Conservation (phyloP, 1,140 invertebrate genomes). For the Bradynema listronoti region DNA sequence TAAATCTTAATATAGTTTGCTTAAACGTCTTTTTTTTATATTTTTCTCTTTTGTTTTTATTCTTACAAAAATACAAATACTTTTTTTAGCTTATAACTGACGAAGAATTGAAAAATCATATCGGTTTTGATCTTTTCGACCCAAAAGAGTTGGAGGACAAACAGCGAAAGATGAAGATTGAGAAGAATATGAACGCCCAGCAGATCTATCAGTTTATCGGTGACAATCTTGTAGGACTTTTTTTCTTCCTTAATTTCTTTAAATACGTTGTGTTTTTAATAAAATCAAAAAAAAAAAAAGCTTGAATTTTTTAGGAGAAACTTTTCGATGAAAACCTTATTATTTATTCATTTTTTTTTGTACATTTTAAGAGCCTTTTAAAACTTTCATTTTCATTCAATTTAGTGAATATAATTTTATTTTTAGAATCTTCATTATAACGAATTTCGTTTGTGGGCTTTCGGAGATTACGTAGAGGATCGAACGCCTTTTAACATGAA, state of each 20-base stretch:
- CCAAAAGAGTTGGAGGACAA: slow-evolving; percentile 18
- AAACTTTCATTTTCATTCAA: neutral
- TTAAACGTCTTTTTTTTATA: neutral
- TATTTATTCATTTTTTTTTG: too few relatives aligned
- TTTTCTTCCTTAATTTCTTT: too few relatives aligned
- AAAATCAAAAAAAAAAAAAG: too few relatives aligned
- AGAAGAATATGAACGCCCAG: slow-evolving; percentile 34
- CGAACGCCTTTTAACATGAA: slow-evolving; percentile 21
- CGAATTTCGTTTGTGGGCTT: slow-evolving; percentile 36
- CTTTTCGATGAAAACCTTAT: too few relatives aligned
- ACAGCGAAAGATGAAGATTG: slow-evolving; percentile 33
- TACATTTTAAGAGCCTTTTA: too few relatives aligned
- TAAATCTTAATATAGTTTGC: neutral
- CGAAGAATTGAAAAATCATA: slow-evolving; percentile 30
- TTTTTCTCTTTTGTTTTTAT: slow-evolving; percentile 11
- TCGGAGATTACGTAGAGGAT: slow-evolving; percentile 12
- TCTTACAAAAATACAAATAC: neutral
- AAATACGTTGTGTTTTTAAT: too few relatives aligned
- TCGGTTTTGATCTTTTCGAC: slow-evolving; percentile 48
- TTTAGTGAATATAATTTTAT: neutral
- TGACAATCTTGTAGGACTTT: slow-evolving; percentile 30
- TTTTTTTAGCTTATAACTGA: slow-evolving; percentile 41
- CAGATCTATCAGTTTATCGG: slow-evolving; percentile 43
- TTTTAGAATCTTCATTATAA: slow-evolving; percentile 18
- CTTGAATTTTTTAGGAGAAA: too few relatives aligned